phyloP scores from a whole-genome alignment of 2,113 vertebrate genomes.

The Tragelaphus imberbis region DNA sequence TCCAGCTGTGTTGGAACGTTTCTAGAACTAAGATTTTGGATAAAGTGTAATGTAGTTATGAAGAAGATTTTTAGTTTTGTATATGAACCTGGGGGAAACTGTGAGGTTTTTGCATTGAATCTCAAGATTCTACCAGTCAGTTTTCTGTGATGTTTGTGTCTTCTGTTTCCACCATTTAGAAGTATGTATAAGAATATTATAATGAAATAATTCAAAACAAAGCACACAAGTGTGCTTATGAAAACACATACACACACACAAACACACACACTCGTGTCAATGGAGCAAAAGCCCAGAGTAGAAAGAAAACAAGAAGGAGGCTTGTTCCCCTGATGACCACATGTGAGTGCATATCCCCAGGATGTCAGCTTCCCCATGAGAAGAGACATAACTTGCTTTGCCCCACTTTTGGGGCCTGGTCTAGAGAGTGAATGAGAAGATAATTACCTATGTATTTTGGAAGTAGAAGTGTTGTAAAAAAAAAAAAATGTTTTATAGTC shows the following conservation, averaged over 20 bases:
- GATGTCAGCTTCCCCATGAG: neutral
- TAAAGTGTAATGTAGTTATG: neutral
- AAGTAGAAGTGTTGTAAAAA: neutral
- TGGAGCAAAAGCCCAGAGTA: neutral
- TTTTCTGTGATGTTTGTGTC: constrained; percentile 16
- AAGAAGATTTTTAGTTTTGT: constrained; percentile 11
- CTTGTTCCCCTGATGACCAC: neutral
- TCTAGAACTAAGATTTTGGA: constrained; percentile 41
- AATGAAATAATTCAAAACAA: neutral
- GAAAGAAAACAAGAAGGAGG: neutral
- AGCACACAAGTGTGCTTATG: neutral
- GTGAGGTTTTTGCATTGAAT: neutral
- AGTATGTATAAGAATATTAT: neutral
- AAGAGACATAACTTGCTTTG: neutral
- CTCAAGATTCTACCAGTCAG: neutral
- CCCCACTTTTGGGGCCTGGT: neutral
- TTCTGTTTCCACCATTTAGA: neutral
- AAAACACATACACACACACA: neutral
- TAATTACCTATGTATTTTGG: neutral
- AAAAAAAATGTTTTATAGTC: neutral
- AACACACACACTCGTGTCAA: neutral
- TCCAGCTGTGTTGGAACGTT: neutral
- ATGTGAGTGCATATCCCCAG: neutral
- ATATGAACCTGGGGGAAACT: neutral
- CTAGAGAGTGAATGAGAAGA: neutral